Base-by-base conservation (phyloP, 2,113 vertebrate species). In the Pterophyllum scalare region DNA sequence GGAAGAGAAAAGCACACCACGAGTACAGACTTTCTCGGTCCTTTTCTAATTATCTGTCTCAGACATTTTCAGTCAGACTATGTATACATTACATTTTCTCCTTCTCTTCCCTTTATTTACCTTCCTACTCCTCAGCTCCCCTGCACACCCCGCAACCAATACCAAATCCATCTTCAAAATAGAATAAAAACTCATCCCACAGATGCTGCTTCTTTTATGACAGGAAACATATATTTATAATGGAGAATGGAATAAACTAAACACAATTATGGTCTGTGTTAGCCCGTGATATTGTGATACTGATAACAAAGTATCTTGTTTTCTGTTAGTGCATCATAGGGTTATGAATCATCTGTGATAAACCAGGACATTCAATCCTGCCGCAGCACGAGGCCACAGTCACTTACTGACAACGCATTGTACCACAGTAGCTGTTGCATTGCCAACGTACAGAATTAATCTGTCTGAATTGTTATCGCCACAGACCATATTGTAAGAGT, bases 291-390 rank as follows among this genome's bases (percentile, higher is more conserved):
- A 80, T 91, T 87, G 90, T 85, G 88, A 91, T 87, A 77, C 72
- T 77, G 93, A 93, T 94, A 95, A 92, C 87, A 77, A 77, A 86
- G 84, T 82, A 89, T 89, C 91, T 89, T 91, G 90, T 91, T 93
- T 89, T 87, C 87, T 83, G 85, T 88, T 87, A 75, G 75, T 88
- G 88, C 88, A 87, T 90, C 83, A 81, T 82, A 82, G 87, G 84
- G 74, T 91, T 92, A 91, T 91, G 92, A 94, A 90, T 94, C 90
- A 92, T 89, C 62, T 80, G 79, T 14, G 84, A 93, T 91, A 90
- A 91, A 87, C 74, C 79, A 87, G 81, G 85, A 89, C 89, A 92
- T 93, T 91, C 81, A 90, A 93, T 91, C 84, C 89, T 35, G 70
- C 80, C 12, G 56, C 84, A 60, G 61, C 76, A 80, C 6, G 4